Evolutionary conservation across 2,888 invertebrate genomes (phyloP), one percentile per base, ranked within the genome.

Genomic region (Tiliacea aurago): DNA sequence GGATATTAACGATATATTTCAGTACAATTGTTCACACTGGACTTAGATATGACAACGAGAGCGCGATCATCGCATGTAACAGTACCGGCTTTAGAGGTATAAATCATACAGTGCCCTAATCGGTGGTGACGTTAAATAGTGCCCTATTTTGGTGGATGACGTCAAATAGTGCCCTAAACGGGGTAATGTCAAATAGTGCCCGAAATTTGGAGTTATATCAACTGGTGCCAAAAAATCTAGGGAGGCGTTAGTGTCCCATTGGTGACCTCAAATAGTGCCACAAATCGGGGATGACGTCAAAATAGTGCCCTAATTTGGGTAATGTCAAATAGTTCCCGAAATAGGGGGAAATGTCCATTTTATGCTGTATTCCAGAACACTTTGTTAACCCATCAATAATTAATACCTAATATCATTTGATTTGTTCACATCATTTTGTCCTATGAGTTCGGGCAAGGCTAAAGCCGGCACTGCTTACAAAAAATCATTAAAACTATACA

Each of bases 1-100:
- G 91, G 92, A 88, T 89, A 91, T 90, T 91, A 89, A 91, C 90
- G 92, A 91, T 94, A 93, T 94, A 93, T 81, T 91, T 90, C 88
- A 89, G 92, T 93, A 93, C 92, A 93, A 91, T 86, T 85, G 84
- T 88, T 91, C 89, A 90, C 86, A 90, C 90, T 89, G 87, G 89
- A 89, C 90, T 85, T 89, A 84, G 94, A 94, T 93, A 94, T 93
- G 93, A 93, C 90, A 90, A 90, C 86, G 86, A 91, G 84, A 90
- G 94, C 91, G 93, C 92, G 93, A 86, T 92, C 90, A 87, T 91
- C 92, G 92, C 91, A 86, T 82, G 86, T 83, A 68, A 18, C 78
- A 76, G 79, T 80, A 81, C 85, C 81, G 85, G 83, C 70, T 83
- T 83, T 72, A 78, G 62, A 1, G 4, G 11, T 33, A 51, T 9